Conservation (phyloP, 1,140 invertebrate species). For the Melitaea cinxia region DNA sequence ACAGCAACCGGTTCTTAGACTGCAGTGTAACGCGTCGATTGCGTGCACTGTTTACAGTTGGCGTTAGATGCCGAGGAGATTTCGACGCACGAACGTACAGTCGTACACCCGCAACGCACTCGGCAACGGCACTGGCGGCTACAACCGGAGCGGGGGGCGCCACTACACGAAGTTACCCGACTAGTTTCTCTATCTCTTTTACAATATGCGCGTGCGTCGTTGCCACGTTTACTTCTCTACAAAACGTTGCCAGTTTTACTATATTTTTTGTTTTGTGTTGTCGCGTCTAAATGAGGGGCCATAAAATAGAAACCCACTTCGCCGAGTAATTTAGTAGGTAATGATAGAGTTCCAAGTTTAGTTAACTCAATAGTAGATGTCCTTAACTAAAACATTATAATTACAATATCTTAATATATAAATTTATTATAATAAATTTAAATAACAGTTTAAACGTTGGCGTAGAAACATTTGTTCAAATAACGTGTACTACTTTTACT, state of each 20-base stretch:
- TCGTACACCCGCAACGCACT: constrained; percentile 55
- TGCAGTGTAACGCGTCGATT: constrained; percentile 56
- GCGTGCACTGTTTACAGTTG: constrained; percentile 59
- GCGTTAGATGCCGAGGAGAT: constrained; percentile 39
- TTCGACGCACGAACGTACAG: constrained; percentile 43
- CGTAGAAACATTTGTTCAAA: background rate
- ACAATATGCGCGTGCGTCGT: constrained; percentile 71
- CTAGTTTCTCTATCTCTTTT: constrained; percentile 68
- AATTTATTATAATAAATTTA: background rate
- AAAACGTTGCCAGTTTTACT: constrained; percentile 65
- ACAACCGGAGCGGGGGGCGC: constrained; percentile 46
- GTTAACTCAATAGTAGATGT: constrained; percentile 1
- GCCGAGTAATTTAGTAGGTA: constrained; percentile 50
- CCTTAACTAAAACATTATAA: constrained; percentile 1
- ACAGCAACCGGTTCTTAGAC: constrained; percentile 64
- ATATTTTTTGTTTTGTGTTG: constrained; percentile 76
- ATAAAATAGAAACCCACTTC: constrained; percentile 72
- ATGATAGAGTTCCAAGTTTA: constrained; percentile 41
- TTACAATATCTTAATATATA: background rate
- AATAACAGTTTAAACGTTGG: background rate
- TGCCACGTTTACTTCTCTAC: constrained; percentile 63
- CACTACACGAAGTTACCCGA: constrained; percentile 62
- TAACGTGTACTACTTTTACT: background rate
- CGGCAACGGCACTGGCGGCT: constrained; percentile 62
- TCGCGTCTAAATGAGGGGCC: constrained; percentile 70